A percentile compares a stretch with the other conserved stretches of the same genome.
These are phyloP conservation scores for Cremastinae sp. DNA, from an alignment of 2,888 invertebrate species.

Conservation along the genomic window DNA sequence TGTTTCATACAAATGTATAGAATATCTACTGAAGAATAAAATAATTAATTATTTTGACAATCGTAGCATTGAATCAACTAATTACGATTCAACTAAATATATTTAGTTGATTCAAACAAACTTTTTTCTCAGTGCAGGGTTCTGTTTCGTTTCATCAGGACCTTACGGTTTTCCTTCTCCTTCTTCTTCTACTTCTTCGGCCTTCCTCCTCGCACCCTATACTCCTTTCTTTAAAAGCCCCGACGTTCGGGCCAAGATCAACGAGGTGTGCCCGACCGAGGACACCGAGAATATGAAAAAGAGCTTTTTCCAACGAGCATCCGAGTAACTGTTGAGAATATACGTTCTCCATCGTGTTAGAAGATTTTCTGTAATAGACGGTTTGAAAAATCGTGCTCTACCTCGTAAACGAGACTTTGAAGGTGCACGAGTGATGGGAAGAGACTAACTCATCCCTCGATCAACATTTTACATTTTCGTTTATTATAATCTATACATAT, in stretches of 20 bases:
- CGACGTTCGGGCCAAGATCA: neutral
- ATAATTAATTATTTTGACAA: too few species aligned
- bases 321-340: neutral
- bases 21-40: too few species aligned
- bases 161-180: too few species aligned
- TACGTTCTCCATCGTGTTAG: neutral
- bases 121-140: too few species aligned
- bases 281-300: constrained; percentile 11
- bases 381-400: constrained; percentile 47
- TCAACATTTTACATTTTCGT: constrained; percentile 26
- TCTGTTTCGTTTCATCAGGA: too few species aligned
- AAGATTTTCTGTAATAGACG: constrained; percentile 9
- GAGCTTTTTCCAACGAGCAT: constrained; percentile 32
- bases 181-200: neutral
- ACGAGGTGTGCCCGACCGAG: constrained; percentile 1
- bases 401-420: constrained; percentile 6
- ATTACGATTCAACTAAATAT: too few species aligned
- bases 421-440: neutral
- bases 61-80: too few species aligned
- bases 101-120: too few species aligned
- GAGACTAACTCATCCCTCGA: constrained; percentile 29
- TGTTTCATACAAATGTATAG: too few species aligned
- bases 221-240: too few species aligned
- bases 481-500: too few species aligned
- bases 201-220: neutral